These are phyloP conservation scores for Campaea margaritaria DNA, from an alignment of 2,888 invertebrate species.

Conservation along the genomic window DNA sequence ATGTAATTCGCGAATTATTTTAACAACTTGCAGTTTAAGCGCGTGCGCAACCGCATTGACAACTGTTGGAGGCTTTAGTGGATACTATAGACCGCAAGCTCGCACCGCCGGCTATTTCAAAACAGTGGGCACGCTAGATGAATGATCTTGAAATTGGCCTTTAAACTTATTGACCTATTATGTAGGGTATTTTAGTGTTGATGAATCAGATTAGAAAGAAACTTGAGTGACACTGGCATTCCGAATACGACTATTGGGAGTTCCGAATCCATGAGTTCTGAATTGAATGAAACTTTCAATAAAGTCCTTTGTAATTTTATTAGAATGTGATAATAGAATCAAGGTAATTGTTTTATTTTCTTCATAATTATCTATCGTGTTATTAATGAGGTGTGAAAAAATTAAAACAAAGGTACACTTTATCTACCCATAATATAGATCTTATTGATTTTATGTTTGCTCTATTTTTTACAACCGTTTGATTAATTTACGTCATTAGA, in stretches of 20 bases:
- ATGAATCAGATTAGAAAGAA: conserved; percentile 11
- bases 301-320: too few relatives aligned
- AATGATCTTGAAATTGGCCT: conserved; percentile 25
- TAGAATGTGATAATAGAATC: not conserved
- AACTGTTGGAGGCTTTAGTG: conserved; percentile 20
- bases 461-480: not conserved
- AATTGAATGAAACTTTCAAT: too few relatives aligned
- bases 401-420: too few relatives aligned
- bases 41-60: conserved; percentile 14
- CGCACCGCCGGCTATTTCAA: conserved; percentile 28
- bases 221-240: conserved; percentile 25
- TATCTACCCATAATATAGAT: too few relatives aligned
- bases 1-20: conserved; percentile 14
- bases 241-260: too few relatives aligned
- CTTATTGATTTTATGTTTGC: too few relatives aligned
- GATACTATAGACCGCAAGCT: conserved; percentile 19
- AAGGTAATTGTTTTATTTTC: not conserved
- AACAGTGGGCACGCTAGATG: conserved; percentile 16
- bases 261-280: too few relatives aligned
- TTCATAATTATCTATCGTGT: not conserved
- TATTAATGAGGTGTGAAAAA: too few relatives aligned
- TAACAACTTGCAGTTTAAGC: conserved; percentile 7
- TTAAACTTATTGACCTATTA: conserved; percentile 13
- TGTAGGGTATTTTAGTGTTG: conserved; percentile 6
- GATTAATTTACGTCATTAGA: not conserved